A percentile compares a stretch with the other conserved stretches of the same genome.
Evolutionary conservation across 1,140 invertebrate species (phyloP).

Genomic region (Micrasema longulum): DNA sequence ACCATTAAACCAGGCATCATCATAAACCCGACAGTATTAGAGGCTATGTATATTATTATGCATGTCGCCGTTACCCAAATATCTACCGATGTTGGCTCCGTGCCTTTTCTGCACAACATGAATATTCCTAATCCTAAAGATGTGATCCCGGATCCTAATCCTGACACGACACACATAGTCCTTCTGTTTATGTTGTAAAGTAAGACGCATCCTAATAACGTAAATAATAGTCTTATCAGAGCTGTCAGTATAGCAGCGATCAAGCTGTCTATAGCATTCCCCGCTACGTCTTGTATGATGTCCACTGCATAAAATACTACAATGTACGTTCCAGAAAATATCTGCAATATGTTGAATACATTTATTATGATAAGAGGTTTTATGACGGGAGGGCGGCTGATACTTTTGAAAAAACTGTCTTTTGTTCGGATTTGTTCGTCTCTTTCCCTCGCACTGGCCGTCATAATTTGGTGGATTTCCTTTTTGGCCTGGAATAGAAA

Average conservation of each 20-base stretch:
- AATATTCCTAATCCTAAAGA: constrained; percentile 71
- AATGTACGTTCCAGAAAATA: constrained; percentile 78
- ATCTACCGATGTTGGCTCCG: constrained; percentile 59
- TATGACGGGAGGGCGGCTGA: constrained; percentile 69
- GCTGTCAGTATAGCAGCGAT: constrained; percentile 76
- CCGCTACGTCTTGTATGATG: constrained; percentile 71
- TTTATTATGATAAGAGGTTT: constrained; percentile 80
- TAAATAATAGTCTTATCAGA: constrained; percentile 72
- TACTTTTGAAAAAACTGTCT: constrained; percentile 65
- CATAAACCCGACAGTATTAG: constrained; percentile 79
- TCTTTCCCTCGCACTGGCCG: constrained; percentile 66
- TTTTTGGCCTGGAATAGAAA: constrained; percentile 65
- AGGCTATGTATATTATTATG: constrained; percentile 74
- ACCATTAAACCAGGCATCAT: constrained; percentile 77
- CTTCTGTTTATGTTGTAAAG: constrained; percentile 73
- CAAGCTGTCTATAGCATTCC: constrained; percentile 62
- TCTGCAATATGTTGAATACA: constrained; percentile 77
- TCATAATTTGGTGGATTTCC: constrained; percentile 69
- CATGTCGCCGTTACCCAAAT: constrained; percentile 67
- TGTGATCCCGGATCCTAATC: constrained; percentile 72
- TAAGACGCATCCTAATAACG: constrained; percentile 72
- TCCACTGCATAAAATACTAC: constrained; percentile 82
- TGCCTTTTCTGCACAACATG: constrained; percentile 63
- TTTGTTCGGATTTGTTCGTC: constrained; percentile 60
- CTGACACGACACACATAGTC: constrained; percentile 73